Evolutionary conservation across 1,140 invertebrate genomes (phyloP).

Genomic region (Caerostris extrusa): DNA sequence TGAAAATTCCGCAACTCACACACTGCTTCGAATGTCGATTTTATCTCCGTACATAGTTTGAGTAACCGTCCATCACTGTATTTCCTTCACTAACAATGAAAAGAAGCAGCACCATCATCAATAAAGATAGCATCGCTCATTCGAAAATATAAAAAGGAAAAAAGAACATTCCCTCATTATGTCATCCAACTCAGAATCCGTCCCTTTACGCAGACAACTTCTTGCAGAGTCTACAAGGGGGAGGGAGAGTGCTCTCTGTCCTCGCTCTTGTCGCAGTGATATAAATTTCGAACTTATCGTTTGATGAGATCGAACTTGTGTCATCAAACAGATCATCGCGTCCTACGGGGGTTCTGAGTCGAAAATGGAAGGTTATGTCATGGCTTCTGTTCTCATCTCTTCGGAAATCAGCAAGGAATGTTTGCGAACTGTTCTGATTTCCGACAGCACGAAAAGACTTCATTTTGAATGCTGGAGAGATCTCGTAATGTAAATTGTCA

Average conservation of each 20-base stretch:
- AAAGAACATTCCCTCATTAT: not conserved
- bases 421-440: too few species aligned
- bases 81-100: not conserved
- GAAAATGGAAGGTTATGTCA: not conserved
- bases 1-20: too few species aligned
- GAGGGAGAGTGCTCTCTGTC: constrained; percentile 34
- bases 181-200: not conserved
- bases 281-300: constrained; percentile 70
- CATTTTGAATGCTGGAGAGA: too few species aligned
- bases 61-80: not conserved
- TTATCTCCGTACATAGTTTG: not conserved
- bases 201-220: not conserved
- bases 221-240: not conserved
- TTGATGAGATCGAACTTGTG: constrained; percentile 17
- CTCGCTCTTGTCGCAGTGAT: constrained; percentile 60
- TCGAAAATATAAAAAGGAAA: not conserved
- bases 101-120: not conserved
- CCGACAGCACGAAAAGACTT: too few species aligned
- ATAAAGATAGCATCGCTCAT: not conserved
- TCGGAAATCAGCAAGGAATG: not conserved
- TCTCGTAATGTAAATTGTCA: too few species aligned
- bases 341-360: not conserved
- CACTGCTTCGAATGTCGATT: not conserved
- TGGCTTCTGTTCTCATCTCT: not conserved
- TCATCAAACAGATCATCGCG: constrained; percentile 34